Base-by-base conservation (phyloP, 2,888 invertebrate genomes). In the Drosophila mimica region DNA sequence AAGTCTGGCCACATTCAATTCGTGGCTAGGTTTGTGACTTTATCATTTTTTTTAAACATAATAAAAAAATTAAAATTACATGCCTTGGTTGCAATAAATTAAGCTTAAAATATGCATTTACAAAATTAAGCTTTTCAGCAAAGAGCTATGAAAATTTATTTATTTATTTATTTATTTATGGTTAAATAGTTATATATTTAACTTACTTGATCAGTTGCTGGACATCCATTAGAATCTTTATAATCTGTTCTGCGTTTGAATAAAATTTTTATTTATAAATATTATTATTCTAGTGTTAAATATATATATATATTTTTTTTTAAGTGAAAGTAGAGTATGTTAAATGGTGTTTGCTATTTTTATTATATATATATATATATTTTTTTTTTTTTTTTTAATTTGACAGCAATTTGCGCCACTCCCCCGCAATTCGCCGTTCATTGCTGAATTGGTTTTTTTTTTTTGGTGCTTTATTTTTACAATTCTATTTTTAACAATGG, bases 401-500 rank as follows among this genome's bases (percentile, higher is more conserved):
- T 65, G 49, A 36, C 65, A 60, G 58, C 78, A 75, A 77, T 77
- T 65, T 77, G 54, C 49, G 57, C 38, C 33, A 33, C 67, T 15
- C 59, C 76, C 70, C 15, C 25, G 7, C 52, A 17, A 15, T 28
- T 8, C 7, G 20, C 1, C n/a, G 30, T 13, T 48, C 57, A 59
- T 43, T 40, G 20, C 28, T 31, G 34, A 40, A 13, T 53, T 59
- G 48, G 8, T 53, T 53, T 25, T 7, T 25, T 25, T 25, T 59
- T 63, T 38, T 48, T 56, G 30, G 30, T 43, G 58, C 11, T 36
- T 49, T 52, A 74, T 75, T 67, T 51, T 76, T 57, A 60, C 1
- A 33, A 48, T 49, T 49, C 25, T 46, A n/a, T 46, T 30, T 20
- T 52, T 11, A 56, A 53, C 70, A 76, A 56, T 38, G 68, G 49